Evolutionary conservation across 1,140 invertebrate genomes (phyloP).

Genomic region (Coenobita brevimanus): DNA sequence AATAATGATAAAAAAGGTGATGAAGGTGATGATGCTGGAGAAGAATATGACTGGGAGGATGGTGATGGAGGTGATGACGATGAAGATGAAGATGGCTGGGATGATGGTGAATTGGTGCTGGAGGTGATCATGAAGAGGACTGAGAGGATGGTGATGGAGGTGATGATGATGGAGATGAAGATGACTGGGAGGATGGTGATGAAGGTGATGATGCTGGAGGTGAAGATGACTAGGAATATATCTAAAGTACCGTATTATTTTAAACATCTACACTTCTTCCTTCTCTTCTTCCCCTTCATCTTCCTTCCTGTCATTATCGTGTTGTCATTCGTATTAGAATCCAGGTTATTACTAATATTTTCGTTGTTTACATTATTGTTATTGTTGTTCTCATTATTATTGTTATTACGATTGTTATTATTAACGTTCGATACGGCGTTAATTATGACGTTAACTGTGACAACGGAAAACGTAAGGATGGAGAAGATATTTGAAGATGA

Average conservation of each 20-base stretch:
- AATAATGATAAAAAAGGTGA: no score
- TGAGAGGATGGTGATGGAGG: no score
- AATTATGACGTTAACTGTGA: constrained; percentile 43
- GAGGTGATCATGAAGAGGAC: no score
- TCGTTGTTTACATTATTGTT: constrained; percentile 54
- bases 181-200: background rate
- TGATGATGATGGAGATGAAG: background rate
- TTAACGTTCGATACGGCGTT: constrained; percentile 44
- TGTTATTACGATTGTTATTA: constrained; percentile 52
- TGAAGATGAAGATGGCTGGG: no score
- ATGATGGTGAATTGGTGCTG: no score
- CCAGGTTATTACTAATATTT: constrained; percentile 41
- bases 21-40: no score
- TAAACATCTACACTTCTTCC: background rate
- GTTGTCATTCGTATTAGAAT: constrained; percentile 45
- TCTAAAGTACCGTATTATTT: background rate
- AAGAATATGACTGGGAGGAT: no score
- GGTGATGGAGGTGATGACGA: no score
- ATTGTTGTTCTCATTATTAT: constrained; percentile 37
- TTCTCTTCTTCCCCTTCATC: no score
- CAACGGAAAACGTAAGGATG: constrained; percentile 70
- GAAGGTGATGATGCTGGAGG: background rate
- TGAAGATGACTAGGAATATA: background rate
- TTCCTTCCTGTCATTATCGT: background rate
- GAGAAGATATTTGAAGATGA: constrained; percentile 76